Conservation (phyloP, 1,140 invertebrate species). For the Scaptomyza hsui region DNA sequence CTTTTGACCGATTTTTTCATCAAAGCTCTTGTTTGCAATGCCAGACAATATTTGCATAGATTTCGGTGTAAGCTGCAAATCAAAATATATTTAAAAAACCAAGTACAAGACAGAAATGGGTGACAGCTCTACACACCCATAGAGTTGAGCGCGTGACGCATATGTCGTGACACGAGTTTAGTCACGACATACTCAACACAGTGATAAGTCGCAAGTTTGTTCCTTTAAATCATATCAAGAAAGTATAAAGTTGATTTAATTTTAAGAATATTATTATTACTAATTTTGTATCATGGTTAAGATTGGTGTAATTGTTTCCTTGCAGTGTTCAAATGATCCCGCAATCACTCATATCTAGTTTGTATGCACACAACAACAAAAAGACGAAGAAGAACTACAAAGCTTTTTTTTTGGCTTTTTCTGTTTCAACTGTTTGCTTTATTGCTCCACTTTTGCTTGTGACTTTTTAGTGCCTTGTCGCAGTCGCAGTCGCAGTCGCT, state of each 20-base stretch:
- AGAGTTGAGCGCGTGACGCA: too few species aligned
- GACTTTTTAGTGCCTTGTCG: constrained; percentile 76
- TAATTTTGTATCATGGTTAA: too few species aligned
- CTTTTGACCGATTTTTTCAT: constrained; percentile 32
- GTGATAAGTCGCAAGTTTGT: too few species aligned
- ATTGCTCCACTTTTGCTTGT: constrained; percentile 80
- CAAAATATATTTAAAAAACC: constrained; percentile 17
- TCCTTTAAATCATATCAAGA: too few species aligned
- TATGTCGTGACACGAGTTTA: too few species aligned
- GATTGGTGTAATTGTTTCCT: too few species aligned
- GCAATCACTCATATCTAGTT: neutral
- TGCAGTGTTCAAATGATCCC: too few species aligned
- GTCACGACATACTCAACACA: too few species aligned
- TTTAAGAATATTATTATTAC: too few species aligned
- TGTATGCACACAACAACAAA: constrained; percentile 57
- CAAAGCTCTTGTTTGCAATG: constrained; percentile 3
- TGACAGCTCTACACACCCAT: too few species aligned
- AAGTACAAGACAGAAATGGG: too few species aligned
- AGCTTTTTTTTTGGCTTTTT: constrained; percentile 43
- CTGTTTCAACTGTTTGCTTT: constrained; percentile 67
- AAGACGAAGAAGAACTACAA: neutral
- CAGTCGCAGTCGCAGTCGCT: constrained; percentile 55
- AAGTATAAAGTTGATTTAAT: too few species aligned
- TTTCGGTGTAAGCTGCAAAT: constrained; percentile 46
- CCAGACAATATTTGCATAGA: constrained; percentile 51